A percentile compares a stretch with the other conserved stretches of the same genome.
Evolutionary conservation across 1,140 invertebrate species (phyloP).

Genomic region (Cataglyphis hispanica): DNA sequence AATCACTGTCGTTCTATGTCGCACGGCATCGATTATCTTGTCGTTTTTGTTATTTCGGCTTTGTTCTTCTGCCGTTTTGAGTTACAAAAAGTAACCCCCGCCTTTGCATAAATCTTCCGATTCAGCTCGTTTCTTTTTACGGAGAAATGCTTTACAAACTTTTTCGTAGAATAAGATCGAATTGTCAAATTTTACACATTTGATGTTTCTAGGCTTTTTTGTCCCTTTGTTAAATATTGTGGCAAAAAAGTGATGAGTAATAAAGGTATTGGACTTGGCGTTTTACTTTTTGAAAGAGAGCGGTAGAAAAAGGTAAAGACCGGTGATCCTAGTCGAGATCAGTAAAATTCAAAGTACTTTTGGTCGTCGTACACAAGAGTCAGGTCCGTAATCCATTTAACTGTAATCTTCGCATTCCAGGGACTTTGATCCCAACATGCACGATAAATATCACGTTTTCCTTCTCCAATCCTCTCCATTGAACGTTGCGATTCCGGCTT

Average conservation of each 20-base stretch:
- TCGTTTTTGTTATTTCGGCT: constrained; percentile 61
- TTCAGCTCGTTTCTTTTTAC: constrained; percentile 11
- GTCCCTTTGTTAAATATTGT: not conserved
- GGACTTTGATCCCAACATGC: constrained; percentile 44
- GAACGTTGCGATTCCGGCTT: constrained; percentile 34
- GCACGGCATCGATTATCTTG: constrained; percentile 66
- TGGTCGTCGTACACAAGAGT: constrained; percentile 2
- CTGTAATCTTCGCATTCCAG: constrained; percentile 28
- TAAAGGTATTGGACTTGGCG: not conserved
- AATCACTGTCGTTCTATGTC: constrained; percentile 53
- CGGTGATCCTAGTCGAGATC: not conserved
- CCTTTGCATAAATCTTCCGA: not conserved
- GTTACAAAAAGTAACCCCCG: not conserved
- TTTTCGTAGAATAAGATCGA: not conserved
- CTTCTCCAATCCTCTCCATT: constrained; percentile 43
- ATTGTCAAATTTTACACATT: not conserved
- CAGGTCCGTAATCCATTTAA: constrained; percentile 58
- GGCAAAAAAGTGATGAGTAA: not conserved
- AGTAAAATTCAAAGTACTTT: constrained; percentile 24
- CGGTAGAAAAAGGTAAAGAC: not conserved
- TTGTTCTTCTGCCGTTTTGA: constrained; percentile 19
- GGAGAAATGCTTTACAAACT: not conserved
- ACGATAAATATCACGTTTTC: constrained; percentile 61
- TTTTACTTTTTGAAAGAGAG: not conserved
- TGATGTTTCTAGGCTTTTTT: not conserved